These are phyloP conservation scores for Diaprepes abbreviatus DNA, from an alignment of 2,888 invertebrate genomes.

Conservation along the genomic window DNA sequence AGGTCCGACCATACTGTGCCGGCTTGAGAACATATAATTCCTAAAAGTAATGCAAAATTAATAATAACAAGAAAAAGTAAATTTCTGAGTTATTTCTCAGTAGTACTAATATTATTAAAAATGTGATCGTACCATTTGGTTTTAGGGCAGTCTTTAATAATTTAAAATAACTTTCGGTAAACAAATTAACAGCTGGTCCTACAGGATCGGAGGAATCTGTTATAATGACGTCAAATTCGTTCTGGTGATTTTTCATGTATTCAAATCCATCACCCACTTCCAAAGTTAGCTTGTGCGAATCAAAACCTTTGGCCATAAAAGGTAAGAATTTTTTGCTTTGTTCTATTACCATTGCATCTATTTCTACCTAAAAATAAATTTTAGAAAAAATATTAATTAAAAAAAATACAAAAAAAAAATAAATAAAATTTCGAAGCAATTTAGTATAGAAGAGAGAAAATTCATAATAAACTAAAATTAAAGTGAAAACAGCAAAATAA, in stretches of 20 bases:
- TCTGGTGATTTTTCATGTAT: constrained; percentile 88
- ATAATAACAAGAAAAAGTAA: too few species aligned
- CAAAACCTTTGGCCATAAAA: constrained; percentile 90
- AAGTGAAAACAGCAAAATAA: neutral
- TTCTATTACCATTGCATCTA: constrained; percentile 92
- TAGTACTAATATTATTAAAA: too few species aligned
- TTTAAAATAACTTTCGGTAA: constrained; percentile 67
- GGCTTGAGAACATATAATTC: constrained; percentile 86
- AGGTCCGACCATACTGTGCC: constrained; percentile 87
- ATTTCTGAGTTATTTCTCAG: too few species aligned
- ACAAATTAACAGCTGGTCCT: constrained; percentile 79
- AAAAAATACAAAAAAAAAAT: too few species aligned
- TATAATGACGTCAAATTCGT: constrained; percentile 96
- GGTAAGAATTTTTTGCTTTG: constrained; percentile 91
- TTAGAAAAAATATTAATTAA: too few species aligned
- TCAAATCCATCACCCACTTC: constrained; percentile 90
- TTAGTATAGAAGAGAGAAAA: neutral
- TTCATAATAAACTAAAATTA: neutral
- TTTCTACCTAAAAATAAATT: constrained; percentile 84
- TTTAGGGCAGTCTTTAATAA: constrained; percentile 87
- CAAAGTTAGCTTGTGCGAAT: constrained; percentile 85
- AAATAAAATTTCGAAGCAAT: too few species aligned
- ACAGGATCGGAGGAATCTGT: constrained; percentile 99
- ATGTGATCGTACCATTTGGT: constrained; percentile 80
- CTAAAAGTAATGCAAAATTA: too few species aligned